phyloP scores from a whole-genome alignment of 2,113 vertebrate species.

The Melierax canorus region DNA sequence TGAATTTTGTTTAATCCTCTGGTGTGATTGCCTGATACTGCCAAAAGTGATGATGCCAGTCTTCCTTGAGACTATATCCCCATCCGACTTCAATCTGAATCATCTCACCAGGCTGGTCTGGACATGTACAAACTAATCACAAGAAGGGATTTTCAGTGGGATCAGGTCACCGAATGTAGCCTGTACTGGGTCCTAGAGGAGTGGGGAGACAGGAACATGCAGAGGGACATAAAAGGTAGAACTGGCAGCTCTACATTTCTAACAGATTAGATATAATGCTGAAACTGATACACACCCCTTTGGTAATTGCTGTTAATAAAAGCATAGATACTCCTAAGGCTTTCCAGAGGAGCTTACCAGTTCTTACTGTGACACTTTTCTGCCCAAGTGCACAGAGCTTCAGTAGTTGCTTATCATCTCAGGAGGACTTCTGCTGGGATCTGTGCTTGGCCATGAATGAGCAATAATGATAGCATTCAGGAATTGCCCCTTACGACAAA shows the following conservation, averaged over 20 bases:
- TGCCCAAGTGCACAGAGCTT: neutral
- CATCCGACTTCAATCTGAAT: neutral
- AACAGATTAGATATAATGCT: neutral
- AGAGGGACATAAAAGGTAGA: neutral
- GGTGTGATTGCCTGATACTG: neutral
- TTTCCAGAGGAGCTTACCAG: neutral
- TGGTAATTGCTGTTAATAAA: neutral
- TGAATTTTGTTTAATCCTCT: neutral
- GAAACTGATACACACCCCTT: neutral
- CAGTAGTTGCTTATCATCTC: neutral
- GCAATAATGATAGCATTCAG: neutral
- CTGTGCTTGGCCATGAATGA: neutral
- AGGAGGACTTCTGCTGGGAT: neutral
- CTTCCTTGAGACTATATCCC: neutral
- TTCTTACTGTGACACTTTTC: neutral
- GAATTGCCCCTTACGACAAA: neutral
- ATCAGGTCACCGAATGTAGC: neutral
- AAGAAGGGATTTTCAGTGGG: neutral
- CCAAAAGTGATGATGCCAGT: neutral
- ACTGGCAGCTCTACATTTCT: neutral
- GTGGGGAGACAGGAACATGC: neutral
- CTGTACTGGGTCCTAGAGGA: neutral
- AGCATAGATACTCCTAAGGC: neutral
- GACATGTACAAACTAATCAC: neutral
- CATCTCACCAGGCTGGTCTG: neutral